Base-by-base conservation (phyloP, 2,888 invertebrate genomes). In the Pseudanteris insignis region DNA sequence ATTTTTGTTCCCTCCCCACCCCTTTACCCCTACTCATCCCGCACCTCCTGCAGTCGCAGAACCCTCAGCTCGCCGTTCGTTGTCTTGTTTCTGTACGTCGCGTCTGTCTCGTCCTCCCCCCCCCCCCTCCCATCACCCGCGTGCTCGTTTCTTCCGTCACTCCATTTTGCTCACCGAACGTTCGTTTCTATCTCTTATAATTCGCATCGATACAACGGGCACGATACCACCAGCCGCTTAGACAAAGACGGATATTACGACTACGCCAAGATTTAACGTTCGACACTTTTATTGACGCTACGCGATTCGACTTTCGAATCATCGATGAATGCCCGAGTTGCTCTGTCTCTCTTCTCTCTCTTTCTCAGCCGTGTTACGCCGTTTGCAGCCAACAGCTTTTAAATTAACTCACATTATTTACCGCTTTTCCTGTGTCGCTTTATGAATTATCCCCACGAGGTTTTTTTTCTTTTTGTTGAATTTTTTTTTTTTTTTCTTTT, bases 301-400 rank as follows among this genome's bases (percentile, higher is more conserved):
- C 64, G 63, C 67, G 69, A 70, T 70, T 67, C 66, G 67, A 69
- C 67, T 68, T 65, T 61, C 62, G 68, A 66, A 69, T 70, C 66
- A 64, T 68, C 65, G 37, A 37, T 36, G 57, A 55, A 34, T 53
- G 44, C 21, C 34, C 37, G 29, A 21, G 24, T 12, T 18, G 37
- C 24, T 8, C n/a, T n/a, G n/a, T n/a, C n/a, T n/a, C n/a, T n/a
- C n/a, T n/a, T n/a, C n/a, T n/a, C n/a, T n/a, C n/a, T n/a, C n/a
- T n/a, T n/a, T n/a, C n/a, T n/a, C n/a, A n/a, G n/a, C n/a, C n/a
- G n/a, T n/a, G n/a, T n/a, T n/a, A n/a, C n/a, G n/a, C 18, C 18
- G 18, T 18, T 18, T 18, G 3, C 18, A n/a, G 38, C 4, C 24
- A 25, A 14, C 37, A 30, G 13, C 8, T 48, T 48, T 50, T 33